Base-by-base conservation (phyloP, 2,113 vertebrate genomes). In the Guaruba guarouba region DNA sequence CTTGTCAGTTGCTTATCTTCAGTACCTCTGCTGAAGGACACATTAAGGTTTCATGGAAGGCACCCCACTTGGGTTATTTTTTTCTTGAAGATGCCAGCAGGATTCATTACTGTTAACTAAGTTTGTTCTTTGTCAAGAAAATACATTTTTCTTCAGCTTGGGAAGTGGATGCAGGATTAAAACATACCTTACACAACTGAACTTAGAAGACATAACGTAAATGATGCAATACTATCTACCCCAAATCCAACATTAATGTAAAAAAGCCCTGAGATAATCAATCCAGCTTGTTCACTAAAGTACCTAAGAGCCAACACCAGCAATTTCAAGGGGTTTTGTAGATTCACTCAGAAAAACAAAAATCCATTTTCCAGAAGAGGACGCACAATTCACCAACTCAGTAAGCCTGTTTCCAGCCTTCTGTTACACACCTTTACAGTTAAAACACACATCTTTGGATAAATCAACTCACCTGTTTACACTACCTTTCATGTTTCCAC, bases 201-300 rank as follows among this genome's bases (percentile, higher is more conserved):
- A 93, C 22, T 71, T 35, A 8, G 18, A 93, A 86, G 49, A 62
- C 41, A 29, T 3, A 80, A 71, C 62, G 44, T 82, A 59, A 96
- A 86, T 86, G 74, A 86, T 18, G 35, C 16, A 44, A 61, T 54
- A 44, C 33, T 52, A 20, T 14, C 19, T 55, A 89, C 37, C 52
- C 44, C 62, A 75, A 89, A 89, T 49, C 66, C 46, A 92, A 52
- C 39, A 82, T 68, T 39, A 94, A 61, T 33, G 31, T 82, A 49
- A 88, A 95, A 88, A 93, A 76, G n/a, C 54, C 52, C 86, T 69
- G 39, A 33, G 62, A 77, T 86, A 94, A 92, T 96, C 85, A 86
- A 66, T 86, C 44, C 69, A 82, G 67, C 39, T 79, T 94, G 80
- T 91, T 96, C 78, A 88, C 86, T 81, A 27, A 90, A 51, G 33